Base-by-base conservation (phyloP, 2,797 vertebrate genomes). In the Schizothorax lantsangensis region DNA sequence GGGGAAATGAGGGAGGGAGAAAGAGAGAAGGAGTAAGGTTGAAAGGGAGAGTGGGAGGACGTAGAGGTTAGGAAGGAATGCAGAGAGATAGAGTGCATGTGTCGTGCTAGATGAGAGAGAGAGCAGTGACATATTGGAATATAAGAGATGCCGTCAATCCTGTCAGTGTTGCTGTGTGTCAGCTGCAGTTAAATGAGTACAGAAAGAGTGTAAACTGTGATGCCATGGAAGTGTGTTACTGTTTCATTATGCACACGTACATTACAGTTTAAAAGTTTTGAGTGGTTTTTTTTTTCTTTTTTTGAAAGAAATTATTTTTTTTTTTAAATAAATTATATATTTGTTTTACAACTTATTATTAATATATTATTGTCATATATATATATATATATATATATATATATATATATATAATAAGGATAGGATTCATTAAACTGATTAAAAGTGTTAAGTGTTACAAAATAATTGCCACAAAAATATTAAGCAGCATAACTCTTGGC, bases 11-110 rank as follows among this genome's bases (percentile, higher is more conserved):
- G 43, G 66, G 77, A 80, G 26, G 21, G 11, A 68, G 30, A 81
- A 64, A 77, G 30, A 54, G 43, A 49, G 74, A 64, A 38, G 74
- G 77, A 40, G 71, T 86, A 80, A 52, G 77, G 43, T 2, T 52
- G 23, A 84, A 81, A 79, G 52, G 59, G 69, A 85, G 74, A 66
- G 77, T 54, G 79, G 79, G 81, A 84, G 75, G 23, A 77, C 40
- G 72, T 30, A 87, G 47, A 75, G 36, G 80, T 73, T 57, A 69
- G 52, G 73, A 85, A 83, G 74, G 72, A 83, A 83, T 73, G 49
- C 69, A 54, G 78, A 15, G 30, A 54, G 40, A 77, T 23, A 40
- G 54, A 49, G 38, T 21, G 43, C 59, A 77, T 14, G 59, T 64
- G 19, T 73, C 33, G 0, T 33, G 38, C 17, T 68, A 36, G 71